Evolutionary conservation across 2,797 vertebrate species (phyloP).

Genomic region (Xerus rutilus): DNA sequence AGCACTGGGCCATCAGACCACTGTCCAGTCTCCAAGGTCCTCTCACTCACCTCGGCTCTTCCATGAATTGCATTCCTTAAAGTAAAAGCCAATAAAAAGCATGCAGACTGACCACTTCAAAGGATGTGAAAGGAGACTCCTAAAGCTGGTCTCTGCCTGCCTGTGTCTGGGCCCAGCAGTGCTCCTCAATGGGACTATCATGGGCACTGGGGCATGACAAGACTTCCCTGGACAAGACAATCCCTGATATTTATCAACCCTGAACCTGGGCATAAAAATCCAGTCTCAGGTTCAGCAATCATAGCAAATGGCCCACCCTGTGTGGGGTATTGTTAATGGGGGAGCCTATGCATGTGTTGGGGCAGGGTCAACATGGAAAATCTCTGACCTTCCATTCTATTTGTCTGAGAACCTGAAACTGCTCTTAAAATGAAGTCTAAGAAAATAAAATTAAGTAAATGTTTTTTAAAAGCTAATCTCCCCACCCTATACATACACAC

Average conservation of each 20-base stretch:
- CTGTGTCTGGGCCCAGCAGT: too few species aligned
- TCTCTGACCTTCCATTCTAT: not conserved
- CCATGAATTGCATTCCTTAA: not conserved
- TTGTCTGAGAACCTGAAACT: not conserved
- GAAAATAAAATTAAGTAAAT: not conserved
- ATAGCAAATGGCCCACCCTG: not conserved
- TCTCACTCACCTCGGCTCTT: not conserved
- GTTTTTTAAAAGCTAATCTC: not conserved
- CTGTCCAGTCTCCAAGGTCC: not conserved
- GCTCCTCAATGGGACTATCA: accelerated
- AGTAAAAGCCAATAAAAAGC: not conserved
- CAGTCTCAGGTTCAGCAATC: not conserved
- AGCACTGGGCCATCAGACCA: accelerated
- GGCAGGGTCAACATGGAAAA: not conserved
- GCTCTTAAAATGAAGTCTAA: not conserved
- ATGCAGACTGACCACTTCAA: not conserved
- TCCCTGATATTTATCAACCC: not conserved
- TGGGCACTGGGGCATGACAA: accelerated
- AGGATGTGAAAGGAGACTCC: not conserved
- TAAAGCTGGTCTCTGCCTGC: not conserved
- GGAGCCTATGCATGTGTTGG: too few species aligned
- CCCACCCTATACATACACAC: not conserved
- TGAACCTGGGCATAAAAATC: not conserved
- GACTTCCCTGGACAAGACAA: not conserved
- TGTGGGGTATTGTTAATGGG: accelerated